These are phyloP conservation scores for Trypoxylus dichotomus DNA, from an alignment of 1,140 invertebrate genomes.

Conservation along the genomic window DNA sequence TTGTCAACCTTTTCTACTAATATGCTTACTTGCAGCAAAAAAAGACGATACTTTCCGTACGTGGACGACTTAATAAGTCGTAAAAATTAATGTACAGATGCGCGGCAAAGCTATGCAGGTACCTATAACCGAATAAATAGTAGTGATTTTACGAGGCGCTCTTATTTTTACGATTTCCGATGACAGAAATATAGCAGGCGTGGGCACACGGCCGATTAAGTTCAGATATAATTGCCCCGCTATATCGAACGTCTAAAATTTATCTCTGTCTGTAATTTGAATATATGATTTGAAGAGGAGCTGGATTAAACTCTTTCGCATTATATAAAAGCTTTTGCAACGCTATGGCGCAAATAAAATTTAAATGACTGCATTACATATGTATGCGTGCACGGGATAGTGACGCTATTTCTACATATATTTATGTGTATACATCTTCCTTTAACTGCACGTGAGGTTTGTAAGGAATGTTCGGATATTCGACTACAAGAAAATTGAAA, in stretches of 20 bases:
- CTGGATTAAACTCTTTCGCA: constrained; percentile 2
- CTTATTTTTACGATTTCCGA: constrained; percentile 24
- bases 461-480: too few relatives aligned
- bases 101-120: background rate
- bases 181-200: constrained; percentile 22
- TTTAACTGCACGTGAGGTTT: too few relatives aligned
- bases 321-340: constrained; percentile 8
- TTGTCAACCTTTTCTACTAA: constrained; percentile 15
- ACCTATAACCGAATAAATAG: constrained; percentile 18
- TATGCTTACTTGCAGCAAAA: background rate
- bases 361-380: constrained; percentile 3
- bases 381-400: background rate
- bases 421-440: background rate
- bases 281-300: constrained; percentile 20
- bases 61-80: constrained; percentile 19
- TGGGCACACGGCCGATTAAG: constrained; percentile 20
- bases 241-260: constrained; percentile 15
- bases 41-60: background rate
- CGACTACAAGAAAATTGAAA: too few relatives aligned
- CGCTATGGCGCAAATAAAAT: background rate
- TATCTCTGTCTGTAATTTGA: constrained; percentile 17
- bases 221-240: constrained; percentile 11
- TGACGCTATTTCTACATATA: background rate
- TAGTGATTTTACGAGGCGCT: constrained; percentile 18
- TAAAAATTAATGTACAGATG: constrained; percentile 25